Evolutionary conservation across 2,888 invertebrate genomes (phyloP).

Genomic region (Lysandra coridon): DNA sequence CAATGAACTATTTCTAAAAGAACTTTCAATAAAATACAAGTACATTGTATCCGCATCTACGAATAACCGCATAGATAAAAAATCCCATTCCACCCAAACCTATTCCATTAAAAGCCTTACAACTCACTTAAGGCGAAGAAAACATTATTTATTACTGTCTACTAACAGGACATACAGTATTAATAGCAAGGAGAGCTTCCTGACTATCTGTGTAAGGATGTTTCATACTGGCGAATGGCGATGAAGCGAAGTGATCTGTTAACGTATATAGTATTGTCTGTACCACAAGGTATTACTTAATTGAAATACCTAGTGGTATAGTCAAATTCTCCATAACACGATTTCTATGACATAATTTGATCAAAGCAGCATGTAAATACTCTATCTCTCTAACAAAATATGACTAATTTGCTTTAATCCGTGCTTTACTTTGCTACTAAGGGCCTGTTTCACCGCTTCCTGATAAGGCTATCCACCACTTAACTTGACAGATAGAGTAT

Average conservation of each 20-base stretch:
- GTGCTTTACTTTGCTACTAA: too few species aligned
- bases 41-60: neutral
- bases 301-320: too few species aligned
- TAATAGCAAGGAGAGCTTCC: neutral
- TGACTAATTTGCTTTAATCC: too few species aligned
- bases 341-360: too few species aligned
- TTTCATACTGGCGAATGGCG: neutral
- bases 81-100: neutral
- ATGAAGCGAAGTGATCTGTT: neutral
- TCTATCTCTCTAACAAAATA: too few species aligned
- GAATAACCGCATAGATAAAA: neutral
- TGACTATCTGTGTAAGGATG: neutral
- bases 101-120: slow-evolving; percentile 1
- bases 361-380: too few species aligned
- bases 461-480: too few species aligned
- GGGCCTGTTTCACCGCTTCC: too few species aligned
- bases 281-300: too few species aligned
- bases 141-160: slow-evolving; percentile 19
- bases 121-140: slow-evolving; percentile 15
- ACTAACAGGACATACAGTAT: slow-evolving; percentile 1
- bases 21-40: neutral
- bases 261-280: too few species aligned
- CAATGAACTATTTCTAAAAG: neutral
- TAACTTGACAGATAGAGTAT: too few species aligned
- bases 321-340: too few species aligned